Evolutionary conservation across 2,113 vertebrate species (phyloP).

Genomic region (Pseudonaja textilis): DNA sequence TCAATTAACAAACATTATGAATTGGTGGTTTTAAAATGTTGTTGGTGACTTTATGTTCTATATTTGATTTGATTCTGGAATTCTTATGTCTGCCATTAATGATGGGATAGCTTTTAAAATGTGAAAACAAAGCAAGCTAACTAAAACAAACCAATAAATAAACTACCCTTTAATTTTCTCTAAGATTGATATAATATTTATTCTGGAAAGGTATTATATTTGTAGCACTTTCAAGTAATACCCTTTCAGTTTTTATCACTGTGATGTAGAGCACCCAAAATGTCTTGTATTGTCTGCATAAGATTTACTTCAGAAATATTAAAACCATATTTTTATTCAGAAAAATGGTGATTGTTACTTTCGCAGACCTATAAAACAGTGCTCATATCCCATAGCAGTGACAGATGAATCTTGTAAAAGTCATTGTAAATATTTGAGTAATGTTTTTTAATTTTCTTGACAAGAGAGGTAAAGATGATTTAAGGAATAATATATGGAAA

Average conservation of each 20-base stretch:
- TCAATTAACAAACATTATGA: not conserved
- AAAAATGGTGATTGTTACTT: not conserved
- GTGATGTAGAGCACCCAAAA: not conserved
- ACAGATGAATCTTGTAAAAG: not conserved
- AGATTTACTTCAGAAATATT: not conserved
- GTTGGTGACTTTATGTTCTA: not conserved
- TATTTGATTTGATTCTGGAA: not conserved
- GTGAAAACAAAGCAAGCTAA: not conserved
- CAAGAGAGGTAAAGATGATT: not conserved
- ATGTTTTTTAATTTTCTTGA: not conserved
- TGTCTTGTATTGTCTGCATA: not conserved
- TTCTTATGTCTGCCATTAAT: not conserved
- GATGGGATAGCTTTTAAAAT: not conserved
- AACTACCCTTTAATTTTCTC: not conserved
- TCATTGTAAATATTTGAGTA: not conserved
- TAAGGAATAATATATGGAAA: not conserved
- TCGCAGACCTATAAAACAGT: not conserved
- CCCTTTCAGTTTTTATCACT: not conserved
- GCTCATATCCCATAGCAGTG: not conserved
- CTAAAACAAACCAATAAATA: not conserved
- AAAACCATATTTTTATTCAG: not conserved
- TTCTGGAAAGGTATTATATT: not conserved
- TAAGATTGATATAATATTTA: not conserved
- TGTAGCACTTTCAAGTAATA: not conserved
- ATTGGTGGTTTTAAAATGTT: not conserved